Base-by-base conservation (phyloP, 2,797 vertebrate genomes). In the Cossypha polioptera region DNA sequence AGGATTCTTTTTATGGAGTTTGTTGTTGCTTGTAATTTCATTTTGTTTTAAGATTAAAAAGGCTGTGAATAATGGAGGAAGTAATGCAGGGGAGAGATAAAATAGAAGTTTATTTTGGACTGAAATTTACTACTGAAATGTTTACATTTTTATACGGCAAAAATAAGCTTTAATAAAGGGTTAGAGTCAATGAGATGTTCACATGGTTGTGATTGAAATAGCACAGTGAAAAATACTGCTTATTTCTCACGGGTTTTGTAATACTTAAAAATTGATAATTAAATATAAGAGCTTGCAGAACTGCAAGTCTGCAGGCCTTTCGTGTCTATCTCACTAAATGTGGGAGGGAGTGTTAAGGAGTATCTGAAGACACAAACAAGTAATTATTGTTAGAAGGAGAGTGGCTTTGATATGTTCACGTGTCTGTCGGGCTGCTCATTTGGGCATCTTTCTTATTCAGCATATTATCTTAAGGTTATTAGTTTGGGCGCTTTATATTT, bases 371-470 rank as follows among this genome's bases (percentile, higher is more conserved):
- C 94, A 92, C 96, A 95, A 95, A 85, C 96, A 92, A 92, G 92
- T 96, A 86, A 95, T 97, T 94, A 94, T 95, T 94, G 95, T 91
- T 88, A 85, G 92, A 92, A 94, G 93, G 90, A 95, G 92, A 97
- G 95, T 97, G 96, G 86, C 54, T 97, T 96, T 90, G 95, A 26
- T 94, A 65, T 62, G 91, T 80, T 95, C 95, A 62, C 81, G 13
- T 92, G 81, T 92, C 57, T 94, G 50, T 59, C 38, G 31, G 88
- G 90, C 95, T 83, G 92, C 94, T 95, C 96, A 45, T 94, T 97
- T 91, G 93, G 93, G 91, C 89, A 84, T 96, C 96, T 96, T 94
- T 97, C 97, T 96, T 98, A 94, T 97, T 97, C 97, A 98, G 97
- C 97, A 92, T 82, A 96, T 98, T 97, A 96, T 53, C 88, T 85